Percentiles rank a stretch among this genome's conserved stretches.
Evolutionary conservation across 2,113 vertebrate genomes (phyloP).

Genomic region (Microcebus ravelobensis): DNA sequence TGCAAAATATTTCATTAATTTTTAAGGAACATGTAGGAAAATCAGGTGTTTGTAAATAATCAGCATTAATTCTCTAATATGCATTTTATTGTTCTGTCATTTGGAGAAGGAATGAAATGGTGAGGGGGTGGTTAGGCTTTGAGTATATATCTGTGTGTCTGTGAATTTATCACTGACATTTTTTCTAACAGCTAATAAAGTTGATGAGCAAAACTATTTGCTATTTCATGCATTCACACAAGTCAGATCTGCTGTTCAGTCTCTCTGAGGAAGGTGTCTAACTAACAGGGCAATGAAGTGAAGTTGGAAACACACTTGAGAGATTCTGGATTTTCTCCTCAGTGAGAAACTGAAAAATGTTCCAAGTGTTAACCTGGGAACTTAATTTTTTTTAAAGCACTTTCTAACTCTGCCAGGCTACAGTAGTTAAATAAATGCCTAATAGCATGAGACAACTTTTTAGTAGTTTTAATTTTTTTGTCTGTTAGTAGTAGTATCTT

Average conservation of each 20-base stretch:
- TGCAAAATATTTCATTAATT: neutral
- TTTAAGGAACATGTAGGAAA: slow-evolving; percentile 48
- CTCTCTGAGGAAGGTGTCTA: slow-evolving; percentile 31
- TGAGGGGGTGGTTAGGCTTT: slow-evolving; percentile 19
- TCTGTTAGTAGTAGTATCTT: neutral
- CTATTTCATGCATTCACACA: slow-evolving; percentile 33
- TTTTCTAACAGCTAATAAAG: slow-evolving; percentile 41
- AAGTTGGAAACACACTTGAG: slow-evolving; percentile 21
- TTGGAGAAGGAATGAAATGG: slow-evolving; percentile 43
- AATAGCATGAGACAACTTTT: neutral
- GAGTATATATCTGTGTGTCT: neutral
- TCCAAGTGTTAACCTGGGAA: slow-evolving; percentile 28
- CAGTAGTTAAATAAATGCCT: neutral
- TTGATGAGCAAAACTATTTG: slow-evolving; percentile 48
- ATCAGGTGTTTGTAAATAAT: slow-evolving; percentile 32
- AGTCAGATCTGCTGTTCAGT: slow-evolving; percentile 41
- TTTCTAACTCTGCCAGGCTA: neutral
- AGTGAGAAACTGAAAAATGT: slow-evolving; percentile 60
- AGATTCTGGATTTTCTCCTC: neutral
- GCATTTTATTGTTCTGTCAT: neutral
- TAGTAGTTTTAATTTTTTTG: neutral
- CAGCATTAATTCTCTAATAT: slow-evolving; percentile 1
- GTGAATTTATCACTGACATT: neutral
- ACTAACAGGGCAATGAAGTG: slow-evolving; percentile 36
- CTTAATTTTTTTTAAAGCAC: slow-evolving; percentile 8